These are phyloP conservation scores for Dreissena polymorpha DNA, from an alignment of 1,140 invertebrate genomes.

Conservation along the genomic window DNA sequence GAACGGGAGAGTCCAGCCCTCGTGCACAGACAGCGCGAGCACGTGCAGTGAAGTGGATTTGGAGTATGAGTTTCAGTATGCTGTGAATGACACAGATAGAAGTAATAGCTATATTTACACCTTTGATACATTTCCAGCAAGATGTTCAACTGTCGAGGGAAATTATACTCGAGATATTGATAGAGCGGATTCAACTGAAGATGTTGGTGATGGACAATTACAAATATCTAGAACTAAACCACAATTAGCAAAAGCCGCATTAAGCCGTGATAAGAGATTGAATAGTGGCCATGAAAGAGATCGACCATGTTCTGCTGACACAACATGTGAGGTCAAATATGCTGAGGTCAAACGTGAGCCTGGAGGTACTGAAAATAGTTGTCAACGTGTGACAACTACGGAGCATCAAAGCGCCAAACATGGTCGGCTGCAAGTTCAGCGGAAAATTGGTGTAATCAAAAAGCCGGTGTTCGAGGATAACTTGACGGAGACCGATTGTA, in stretches of 20 bases:
- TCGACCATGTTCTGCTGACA: neutral
- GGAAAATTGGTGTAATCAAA: neutral
- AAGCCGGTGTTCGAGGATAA: neutral
- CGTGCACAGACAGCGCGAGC: neutral
- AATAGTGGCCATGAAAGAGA: neutral
- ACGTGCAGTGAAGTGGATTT: neutral
- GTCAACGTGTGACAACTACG: too few relatives aligned
- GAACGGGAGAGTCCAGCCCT: slow-evolving; percentile 15
- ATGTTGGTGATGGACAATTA: too few relatives aligned
- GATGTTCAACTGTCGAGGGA: neutral
- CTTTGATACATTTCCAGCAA: slow-evolving; percentile 20
- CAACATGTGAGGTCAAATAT: too few relatives aligned
- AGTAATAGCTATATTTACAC: slow-evolving; percentile 28
- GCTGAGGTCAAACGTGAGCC: too few relatives aligned
- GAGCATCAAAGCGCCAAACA: neutral
- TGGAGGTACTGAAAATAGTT: too few relatives aligned
- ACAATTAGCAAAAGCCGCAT: neutral
- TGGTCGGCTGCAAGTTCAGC: neutral
- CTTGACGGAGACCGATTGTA: neutral
- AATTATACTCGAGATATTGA: neutral
- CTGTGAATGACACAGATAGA: slow-evolving; percentile 24
- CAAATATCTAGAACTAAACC: neutral
- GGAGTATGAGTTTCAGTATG: slow-evolving; percentile 40
- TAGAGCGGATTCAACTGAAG: neutral
- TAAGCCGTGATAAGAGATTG: neutral